Percentiles rank a stretch among this genome's conserved stretches.
phyloP scores from a whole-genome alignment of 2,113 vertebrate species.

The Excalfactoria chinensis region DNA sequence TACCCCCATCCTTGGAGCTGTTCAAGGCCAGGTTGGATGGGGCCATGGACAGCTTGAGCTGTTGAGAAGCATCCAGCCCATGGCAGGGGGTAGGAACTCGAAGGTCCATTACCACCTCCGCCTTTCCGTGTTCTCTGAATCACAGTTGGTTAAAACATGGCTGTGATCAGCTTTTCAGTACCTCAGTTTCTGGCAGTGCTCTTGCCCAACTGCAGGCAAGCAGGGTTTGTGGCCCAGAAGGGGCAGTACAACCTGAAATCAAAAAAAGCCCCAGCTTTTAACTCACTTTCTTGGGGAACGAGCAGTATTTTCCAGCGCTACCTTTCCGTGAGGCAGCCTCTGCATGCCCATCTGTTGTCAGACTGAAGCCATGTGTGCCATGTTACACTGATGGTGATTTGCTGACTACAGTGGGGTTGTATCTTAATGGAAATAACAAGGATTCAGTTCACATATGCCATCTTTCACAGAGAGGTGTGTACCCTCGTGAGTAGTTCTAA shows the following conservation, averaged over 20 bases:
- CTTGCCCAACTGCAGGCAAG: not conserved
- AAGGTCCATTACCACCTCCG: no score
- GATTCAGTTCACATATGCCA: not conserved
- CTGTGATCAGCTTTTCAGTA: not conserved
- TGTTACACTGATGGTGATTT: not conserved
- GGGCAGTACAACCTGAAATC: not conserved
- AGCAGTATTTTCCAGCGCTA: not conserved
- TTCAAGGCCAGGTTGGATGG: no score
- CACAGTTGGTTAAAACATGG: not conserved
- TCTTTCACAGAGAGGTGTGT: not conserved
- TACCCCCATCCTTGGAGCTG: no score
- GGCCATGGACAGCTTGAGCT: no score
- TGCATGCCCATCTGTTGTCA: not conserved
- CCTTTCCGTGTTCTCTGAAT: not conserved
- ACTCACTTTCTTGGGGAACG: not conserved
- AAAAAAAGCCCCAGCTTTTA: not conserved
- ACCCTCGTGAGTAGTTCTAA: not conserved
- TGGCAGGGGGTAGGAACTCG: no score
- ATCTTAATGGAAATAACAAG: not conserved
- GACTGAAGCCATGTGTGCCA: fast-evolving
- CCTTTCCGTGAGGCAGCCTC: not conserved
- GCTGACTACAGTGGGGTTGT: not conserved
- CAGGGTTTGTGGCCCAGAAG: not conserved
- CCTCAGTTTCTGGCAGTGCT: not conserved
- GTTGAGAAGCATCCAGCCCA: no score